Base-by-base conservation (phyloP, 2,797 vertebrate genomes). In the Chanos chanos region DNA sequence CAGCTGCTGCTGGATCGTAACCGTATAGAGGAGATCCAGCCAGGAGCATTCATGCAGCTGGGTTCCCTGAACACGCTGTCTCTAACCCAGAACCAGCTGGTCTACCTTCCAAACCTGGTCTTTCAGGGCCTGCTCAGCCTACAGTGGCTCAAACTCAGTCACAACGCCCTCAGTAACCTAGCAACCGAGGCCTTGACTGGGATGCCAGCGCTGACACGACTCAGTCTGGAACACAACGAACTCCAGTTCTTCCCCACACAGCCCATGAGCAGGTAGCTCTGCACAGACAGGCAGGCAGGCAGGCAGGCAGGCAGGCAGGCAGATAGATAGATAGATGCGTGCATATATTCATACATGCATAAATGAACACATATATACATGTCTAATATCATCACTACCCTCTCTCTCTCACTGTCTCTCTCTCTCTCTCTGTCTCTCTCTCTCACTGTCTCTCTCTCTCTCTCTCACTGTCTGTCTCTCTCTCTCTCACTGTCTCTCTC, bases 211-310 rank as follows among this genome's bases (percentile, higher is more conserved):
- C 88, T 97, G 44, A 85, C 61, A 36, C 84, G 89, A 9, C 88
- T 98, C 65, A 92, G 89, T 71, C 71, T 98, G 76, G 92, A 95
- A 64, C 90, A 94, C 81, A 98, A 96, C 0, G 94, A 96, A 77
- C 86, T 98, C 53, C 95, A 97, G 85, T 87, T 90, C 2, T 86
- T 97, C 69, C 94, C 94, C 0, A 80, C 90, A 0, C 78, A 89
- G 13, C 86, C 92, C 3, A 79, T 97, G 86, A 87, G 83, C 49
- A 91, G 90, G 88, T 88, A 41, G 28, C 61, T 37, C 15, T 12
- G 19, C 54, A 21, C 19, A 22, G 3, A 27, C 28, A 5, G 28
- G 27, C 39, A 16, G 34, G n/a, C 34, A 12, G 5, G 16, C 15
- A 6, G 31, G 30, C 3, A 31, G 30, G 30, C 30, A 2, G 9